A percentile compares a stretch with the other conserved stretches of the same genome.
phyloP scores from a whole-genome alignment of 64 coral and sea anemone genomes.

The Montipora foliosa region DNA sequence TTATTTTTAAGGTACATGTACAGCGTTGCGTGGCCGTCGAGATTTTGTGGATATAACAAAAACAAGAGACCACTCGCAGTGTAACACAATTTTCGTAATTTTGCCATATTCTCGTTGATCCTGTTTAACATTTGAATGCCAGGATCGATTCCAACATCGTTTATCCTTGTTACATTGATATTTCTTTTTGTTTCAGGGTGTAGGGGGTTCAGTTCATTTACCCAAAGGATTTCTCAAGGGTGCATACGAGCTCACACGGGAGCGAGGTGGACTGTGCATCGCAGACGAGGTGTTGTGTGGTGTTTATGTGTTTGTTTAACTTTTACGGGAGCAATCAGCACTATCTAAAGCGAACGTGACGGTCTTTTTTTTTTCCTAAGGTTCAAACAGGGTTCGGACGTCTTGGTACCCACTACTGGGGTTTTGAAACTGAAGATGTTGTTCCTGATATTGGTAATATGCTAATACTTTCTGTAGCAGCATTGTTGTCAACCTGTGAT shows the following conservation, averaged over 20 bases:
- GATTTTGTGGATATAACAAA: too few species aligned
- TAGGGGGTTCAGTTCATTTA: conserved; percentile 91
- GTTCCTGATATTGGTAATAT: conserved; percentile 91
- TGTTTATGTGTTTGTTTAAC: neutral
- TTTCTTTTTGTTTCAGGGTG: conserved; percentile 52
- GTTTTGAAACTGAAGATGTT: conserved; percentile 89
- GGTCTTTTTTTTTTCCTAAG: neutral
- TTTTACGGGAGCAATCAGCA: neutral
- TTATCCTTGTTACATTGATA: neutral
- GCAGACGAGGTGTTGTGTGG: conserved; percentile 87
- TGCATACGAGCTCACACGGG: conserved; percentile 88
- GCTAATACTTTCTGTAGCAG: too few species aligned
- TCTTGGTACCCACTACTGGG: conserved; percentile 95
- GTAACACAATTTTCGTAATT: too few species aligned
- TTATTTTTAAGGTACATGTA: too few species aligned
- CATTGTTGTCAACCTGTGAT: too few species aligned
- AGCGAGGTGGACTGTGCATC: conserved; percentile 92
- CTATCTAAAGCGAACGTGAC: neutral
- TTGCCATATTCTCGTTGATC: too few species aligned
- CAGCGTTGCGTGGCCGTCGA: too few species aligned
- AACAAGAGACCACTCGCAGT: too few species aligned
- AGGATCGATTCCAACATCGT: too few species aligned
- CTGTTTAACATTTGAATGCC: too few species aligned
- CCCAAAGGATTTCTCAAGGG: conserved; percentile 94
- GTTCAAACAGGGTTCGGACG: conserved; percentile 97